Base-by-base conservation (phyloP, 2,113 vertebrate species). In the Zeus faber region DNA sequence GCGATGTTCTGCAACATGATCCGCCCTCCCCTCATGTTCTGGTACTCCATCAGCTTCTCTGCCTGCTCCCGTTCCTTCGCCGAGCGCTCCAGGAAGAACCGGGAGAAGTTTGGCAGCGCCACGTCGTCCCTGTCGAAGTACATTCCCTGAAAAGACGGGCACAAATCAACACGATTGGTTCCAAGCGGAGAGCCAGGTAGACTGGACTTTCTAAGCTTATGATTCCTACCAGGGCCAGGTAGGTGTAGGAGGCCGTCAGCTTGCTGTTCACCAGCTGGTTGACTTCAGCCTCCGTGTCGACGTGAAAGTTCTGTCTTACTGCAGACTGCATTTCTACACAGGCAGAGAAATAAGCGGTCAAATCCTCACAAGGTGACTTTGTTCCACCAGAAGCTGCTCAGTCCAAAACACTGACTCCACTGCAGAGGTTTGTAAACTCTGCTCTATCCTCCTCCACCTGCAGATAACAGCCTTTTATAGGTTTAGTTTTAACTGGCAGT, bases 121-220 rank as follows among this genome's bases (percentile, higher is more conserved):
- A 89, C 76, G 35, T 90, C 85, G 18, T 89, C 87, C 65, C 85
- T 71, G 77, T 91, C 85, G 44, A 90, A 91, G 62, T 86, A 90
- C 85, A 89, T 88, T 21, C 86, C 88, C 88, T 90, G 2, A 3
- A 49, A 57, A 1, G 54, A 49, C 18, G 45, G 11, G 22, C 16
- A 20, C 16, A 41, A 2, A 17, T 2, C n/a, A 23, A n/a, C n/a
- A n/a, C n/a, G n/a, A n/a, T n/a, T n/a, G n/a, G n/a, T n/a, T n/a
- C n/a, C n/a, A n/a, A n/a, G n/a, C n/a, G n/a, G n/a, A n/a, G n/a
- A n/a, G n/a, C n/a, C n/a, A n/a, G n/a, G n/a, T n/a, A n/a, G n/a
- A n/a, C n/a, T n/a, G n/a, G n/a, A n/a, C n/a, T n/a, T n/a, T n/a
- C n/a, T n/a, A n/a, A n/a, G n/a, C n/a, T n/a, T n/a, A n/a, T n/a